phyloP scores from a whole-genome alignment of 2,113 vertebrate species.

The Scolopax mira region DNA sequence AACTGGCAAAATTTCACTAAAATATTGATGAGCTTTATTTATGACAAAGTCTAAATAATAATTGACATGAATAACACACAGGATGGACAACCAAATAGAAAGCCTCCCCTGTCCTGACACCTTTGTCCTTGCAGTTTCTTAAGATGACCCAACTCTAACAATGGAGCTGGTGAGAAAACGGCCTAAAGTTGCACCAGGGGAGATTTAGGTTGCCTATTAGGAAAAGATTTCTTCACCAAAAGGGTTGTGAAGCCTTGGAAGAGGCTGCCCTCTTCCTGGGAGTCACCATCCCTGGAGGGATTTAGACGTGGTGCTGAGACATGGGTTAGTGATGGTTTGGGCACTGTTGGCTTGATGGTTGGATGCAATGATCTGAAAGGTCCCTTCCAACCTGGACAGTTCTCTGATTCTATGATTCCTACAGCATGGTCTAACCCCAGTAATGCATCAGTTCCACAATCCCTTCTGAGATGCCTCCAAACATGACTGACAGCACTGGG shows the following conservation, averaged over 20 bases:
- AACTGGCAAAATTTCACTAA: neutral
- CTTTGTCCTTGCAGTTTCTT: neutral
- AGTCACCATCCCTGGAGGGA: neutral
- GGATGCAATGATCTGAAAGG: neutral
- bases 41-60: neutral
- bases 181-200: neutral
- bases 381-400: neutral
- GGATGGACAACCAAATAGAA: neutral
- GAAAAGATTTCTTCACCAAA: neutral
- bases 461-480: neutral
- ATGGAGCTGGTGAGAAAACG: neutral
- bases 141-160: neutral
- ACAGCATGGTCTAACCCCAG: fast-evolving
- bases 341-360: neutral
- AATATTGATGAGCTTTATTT: neutral
- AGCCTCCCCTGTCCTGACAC: neutral
- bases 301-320: neutral
- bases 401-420: neutral
- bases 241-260: neutral
- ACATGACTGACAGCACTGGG: neutral
- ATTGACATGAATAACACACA: neutral
- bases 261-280: neutral
- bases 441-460: fast-evolving
- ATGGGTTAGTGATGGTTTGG: neutral
- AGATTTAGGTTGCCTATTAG: neutral